Conservation (phyloP, 30 jellyfish, hydroid and myxozoan species). For the Morbakka virulenta region DNA sequence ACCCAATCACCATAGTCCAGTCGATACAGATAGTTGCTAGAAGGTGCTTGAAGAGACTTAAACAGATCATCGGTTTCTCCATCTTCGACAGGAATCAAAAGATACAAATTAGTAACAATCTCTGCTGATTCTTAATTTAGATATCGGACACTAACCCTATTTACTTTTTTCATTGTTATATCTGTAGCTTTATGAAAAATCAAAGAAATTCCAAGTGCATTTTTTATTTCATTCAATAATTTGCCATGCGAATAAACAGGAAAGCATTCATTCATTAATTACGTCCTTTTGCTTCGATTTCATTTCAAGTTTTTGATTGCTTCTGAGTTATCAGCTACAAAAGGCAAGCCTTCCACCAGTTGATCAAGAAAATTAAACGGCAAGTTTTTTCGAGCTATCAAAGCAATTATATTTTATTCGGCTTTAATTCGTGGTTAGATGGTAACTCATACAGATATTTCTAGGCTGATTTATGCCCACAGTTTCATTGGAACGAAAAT, state of each 20-base stretch:
- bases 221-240: not conserved
- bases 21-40: too few relatives aligned
- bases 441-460: not conserved
- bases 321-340: constrained; percentile 9
- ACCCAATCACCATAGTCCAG: too few relatives aligned
- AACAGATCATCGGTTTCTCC: too few relatives aligned
- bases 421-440: constrained; percentile 1
- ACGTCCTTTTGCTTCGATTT: constrained; percentile 15
- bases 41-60: too few relatives aligned
- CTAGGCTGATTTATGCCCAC: not conserved
- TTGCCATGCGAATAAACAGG: constrained; percentile 12
- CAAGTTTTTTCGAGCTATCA: constrained; percentile 17
- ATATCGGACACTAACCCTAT: too few relatives aligned
- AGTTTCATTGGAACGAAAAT: not conserved
- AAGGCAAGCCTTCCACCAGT: constrained; percentile 5
- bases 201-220: too few relatives aligned
- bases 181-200: too few relatives aligned
- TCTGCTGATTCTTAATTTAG: too few relatives aligned
- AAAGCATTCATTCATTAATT: constrained; percentile 24
- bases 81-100: too few relatives aligned
- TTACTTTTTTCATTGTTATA: too few relatives aligned
- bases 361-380: constrained; percentile 12
- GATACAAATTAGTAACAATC: too few relatives aligned
- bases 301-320: constrained; percentile 7
- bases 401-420: constrained; percentile 15